Evolutionary conservation across 2,113 vertebrate genomes (phyloP).

Genomic region (Hippocampus mohnikei): DNA sequence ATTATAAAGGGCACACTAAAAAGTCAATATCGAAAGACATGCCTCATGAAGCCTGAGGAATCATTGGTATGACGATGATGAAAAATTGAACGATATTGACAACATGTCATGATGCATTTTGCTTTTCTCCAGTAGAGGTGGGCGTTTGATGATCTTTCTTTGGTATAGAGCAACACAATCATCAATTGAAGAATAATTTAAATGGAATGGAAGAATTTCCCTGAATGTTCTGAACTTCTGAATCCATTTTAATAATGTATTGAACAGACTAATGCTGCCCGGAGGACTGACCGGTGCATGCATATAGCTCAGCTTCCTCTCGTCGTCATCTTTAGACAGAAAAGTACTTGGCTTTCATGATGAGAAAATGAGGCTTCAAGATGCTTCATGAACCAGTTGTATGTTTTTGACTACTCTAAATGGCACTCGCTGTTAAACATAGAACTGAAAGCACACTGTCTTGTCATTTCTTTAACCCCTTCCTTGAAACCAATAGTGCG

Average conservation of each 20-base stretch:
- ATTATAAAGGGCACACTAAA: conserved; percentile 44
- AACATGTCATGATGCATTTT: not conserved
- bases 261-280: not conserved
- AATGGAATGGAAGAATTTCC: not conserved
- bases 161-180: not conserved
- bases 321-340: not conserved
- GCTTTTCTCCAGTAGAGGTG: not conserved
- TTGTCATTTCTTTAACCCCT: too few species aligned
- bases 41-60: conserved; percentile 39
- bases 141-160: not conserved
- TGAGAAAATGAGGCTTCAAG: too few species aligned
- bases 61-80: conserved; percentile 19
- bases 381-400: too few species aligned
- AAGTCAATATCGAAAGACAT: conserved; percentile 40
- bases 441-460: too few species aligned
- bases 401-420: too few species aligned
- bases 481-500: too few species aligned
- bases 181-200: not conserved
- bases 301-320: not conserved
- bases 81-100: conserved; percentile 39
- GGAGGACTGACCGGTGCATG: not conserved
- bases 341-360: too few species aligned
- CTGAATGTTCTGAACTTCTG: not conserved
- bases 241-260: not conserved
- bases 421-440: too few species aligned